Conservation (phyloP, 1,140 invertebrate species). For the Holcopasites calliopsidis region DNA sequence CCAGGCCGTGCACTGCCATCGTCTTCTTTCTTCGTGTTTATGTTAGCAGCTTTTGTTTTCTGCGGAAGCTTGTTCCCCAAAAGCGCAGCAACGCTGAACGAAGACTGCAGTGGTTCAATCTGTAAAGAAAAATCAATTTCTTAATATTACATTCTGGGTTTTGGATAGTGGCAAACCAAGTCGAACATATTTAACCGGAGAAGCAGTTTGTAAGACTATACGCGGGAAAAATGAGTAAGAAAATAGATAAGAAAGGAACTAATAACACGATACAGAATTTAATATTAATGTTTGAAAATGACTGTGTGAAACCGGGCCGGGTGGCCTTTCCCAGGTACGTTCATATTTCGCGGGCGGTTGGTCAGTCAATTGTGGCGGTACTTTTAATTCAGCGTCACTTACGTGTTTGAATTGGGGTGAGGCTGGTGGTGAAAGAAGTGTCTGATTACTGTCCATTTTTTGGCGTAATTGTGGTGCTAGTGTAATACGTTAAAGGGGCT, state of each 20-base stretch:
- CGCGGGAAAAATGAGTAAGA: too few species aligned
- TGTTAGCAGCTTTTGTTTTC: conserved; percentile 21
- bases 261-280: background rate
- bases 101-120: conserved; percentile 72
- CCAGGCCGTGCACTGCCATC: conserved; percentile 36
- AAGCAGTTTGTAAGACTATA: background rate
- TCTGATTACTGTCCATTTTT: conserved; percentile 62
- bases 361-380: conserved; percentile 51
- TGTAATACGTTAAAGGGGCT: conserved; percentile 1
- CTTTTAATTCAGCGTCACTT: conserved; percentile 72
- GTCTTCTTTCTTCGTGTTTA: conserved; percentile 44
- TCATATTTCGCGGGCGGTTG: conserved; percentile 66
- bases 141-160: background rate
- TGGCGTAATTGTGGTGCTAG: background rate
- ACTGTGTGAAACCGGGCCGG: background rate
- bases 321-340: conserved; percentile 9
- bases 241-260: background rate
- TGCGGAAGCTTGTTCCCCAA: conserved; percentile 70
- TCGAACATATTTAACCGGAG: background rate
- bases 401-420: conserved; percentile 81
- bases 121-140: conserved; percentile 53
- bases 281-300: background rate
- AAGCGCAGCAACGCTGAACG: conserved; percentile 75
- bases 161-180: background rate
- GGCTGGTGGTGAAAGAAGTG: conserved; percentile 81